These are phyloP conservation scores for Crambe crambe DNA, from an alignment of 37 sponge, comb jelly and placozoan genomes.

Conservation along the genomic window DNA sequence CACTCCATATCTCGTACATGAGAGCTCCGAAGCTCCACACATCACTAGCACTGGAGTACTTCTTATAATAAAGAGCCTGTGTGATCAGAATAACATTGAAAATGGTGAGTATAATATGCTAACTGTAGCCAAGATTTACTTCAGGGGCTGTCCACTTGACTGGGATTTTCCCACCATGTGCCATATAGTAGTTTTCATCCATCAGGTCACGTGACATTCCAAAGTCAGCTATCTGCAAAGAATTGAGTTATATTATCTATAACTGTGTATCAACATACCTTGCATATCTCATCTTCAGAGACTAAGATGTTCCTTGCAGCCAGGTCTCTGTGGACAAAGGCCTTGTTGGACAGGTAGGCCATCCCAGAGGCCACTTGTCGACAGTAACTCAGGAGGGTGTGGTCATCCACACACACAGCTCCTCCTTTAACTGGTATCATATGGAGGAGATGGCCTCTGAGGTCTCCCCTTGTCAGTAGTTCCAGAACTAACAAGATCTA, in stretches of 20 bases:
- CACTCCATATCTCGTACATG: conserved; percentile 10
- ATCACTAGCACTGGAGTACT: conserved; percentile 11
- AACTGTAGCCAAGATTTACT: not conserved
- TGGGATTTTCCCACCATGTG: conserved; percentile 18
- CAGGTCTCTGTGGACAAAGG: conserved; percentile 23
- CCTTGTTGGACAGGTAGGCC: conserved; percentile 8
- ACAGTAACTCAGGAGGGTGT: conserved; percentile 19
- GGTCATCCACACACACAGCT: not conserved
- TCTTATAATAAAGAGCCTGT: not conserved
- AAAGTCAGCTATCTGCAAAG: conserved; percentile 13
- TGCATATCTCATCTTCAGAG: conserved; percentile 3
- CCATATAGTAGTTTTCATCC: conserved; percentile 4
- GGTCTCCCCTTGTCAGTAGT: not conserved
- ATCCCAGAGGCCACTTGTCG: conserved; percentile 16
- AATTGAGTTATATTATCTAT: not conserved
- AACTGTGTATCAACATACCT: not conserved
- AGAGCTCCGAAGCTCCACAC: conserved; percentile 8
- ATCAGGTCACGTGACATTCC: conserved; percentile 17
- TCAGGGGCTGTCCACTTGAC: conserved; percentile 25
- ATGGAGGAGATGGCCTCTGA: not conserved
- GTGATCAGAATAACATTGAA: not conserved
- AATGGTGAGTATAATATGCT: not conserved
- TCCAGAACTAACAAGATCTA: conserved; percentile 2
- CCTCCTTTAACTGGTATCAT: not conserved
- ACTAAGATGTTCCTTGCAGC: conserved; percentile 16